These are phyloP conservation scores for Tiliqua scincoides DNA, from an alignment of 2,113 vertebrate species.

Conservation along the genomic window DNA sequence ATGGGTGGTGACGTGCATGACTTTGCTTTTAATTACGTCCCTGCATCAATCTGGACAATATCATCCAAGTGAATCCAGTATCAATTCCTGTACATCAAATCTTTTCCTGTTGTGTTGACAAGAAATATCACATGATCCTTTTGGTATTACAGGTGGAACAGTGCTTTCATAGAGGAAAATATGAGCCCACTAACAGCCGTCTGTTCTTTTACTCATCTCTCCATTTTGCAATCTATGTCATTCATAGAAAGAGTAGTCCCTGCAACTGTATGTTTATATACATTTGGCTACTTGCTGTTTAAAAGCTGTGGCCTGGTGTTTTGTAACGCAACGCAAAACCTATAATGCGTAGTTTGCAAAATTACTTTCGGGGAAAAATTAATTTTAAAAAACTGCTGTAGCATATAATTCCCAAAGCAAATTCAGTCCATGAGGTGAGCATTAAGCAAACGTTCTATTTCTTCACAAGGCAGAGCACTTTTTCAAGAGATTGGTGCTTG, in stretches of 20 bases:
- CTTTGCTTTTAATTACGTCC: no score
- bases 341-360: background rate
- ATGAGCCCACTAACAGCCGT: background rate
- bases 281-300: conserved; percentile 3
- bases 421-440: background rate
- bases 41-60: no score
- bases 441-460: background rate
- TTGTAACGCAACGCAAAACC: background rate
- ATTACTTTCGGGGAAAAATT: conserved; percentile 3
- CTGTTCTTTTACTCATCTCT: background rate
- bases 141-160: background rate
- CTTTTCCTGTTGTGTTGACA: background rate
- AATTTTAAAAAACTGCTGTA: conserved; percentile 1
- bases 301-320: background rate
- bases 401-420: background rate
- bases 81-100: background rate
- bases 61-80: background rate
- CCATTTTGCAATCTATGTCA: background rate
- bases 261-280: background rate
- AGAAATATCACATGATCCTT: background rate
- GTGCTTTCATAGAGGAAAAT: background rate
- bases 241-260: background rate
- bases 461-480: background rate
- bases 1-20: no score
- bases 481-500: background rate